Evolutionary conservation across 2,888 invertebrate genomes (phyloP).

Genomic region (Hipparchia sbordonii): DNA sequence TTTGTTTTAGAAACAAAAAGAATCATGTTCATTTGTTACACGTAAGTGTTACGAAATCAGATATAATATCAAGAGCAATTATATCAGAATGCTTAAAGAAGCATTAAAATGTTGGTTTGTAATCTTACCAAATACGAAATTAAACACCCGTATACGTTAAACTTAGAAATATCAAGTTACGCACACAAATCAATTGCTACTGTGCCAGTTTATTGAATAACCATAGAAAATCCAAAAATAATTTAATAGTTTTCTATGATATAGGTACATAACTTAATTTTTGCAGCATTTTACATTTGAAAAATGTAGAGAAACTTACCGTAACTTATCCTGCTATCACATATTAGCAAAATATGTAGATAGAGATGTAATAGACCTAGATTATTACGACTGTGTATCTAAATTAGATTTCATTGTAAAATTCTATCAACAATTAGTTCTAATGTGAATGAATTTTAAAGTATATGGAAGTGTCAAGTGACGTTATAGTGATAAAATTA

Average conservation of each 20-base stretch:
- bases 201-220: slow-evolving; percentile 1
- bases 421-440: too few relatives aligned
- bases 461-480: too few relatives aligned
- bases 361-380: too few relatives aligned
- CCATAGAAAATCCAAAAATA: neutral
- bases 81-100: slow-evolving; percentile 9
- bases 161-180: slow-evolving; percentile 10
- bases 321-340: too few relatives aligned
- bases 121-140: neutral
- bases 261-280: neutral
- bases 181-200: slow-evolving; percentile 9
- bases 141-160: slow-evolving; percentile 1
- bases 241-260: neutral
- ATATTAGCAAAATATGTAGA: too few relatives aligned
- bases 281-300: neutral
- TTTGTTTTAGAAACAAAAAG: slow-evolving; percentile 29
- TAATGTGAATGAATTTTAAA: too few relatives aligned
- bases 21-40: slow-evolving; percentile 11
- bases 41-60: slow-evolving; percentile 17
- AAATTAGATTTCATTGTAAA: too few relatives aligned
- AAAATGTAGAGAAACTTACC: too few relatives aligned
- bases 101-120: slow-evolving; percentile 8
- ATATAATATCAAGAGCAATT: slow-evolving; percentile 18
- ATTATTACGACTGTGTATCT: too few relatives aligned
- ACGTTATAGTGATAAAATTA: too few relatives aligned